phyloP scores from a whole-genome alignment of 2,113 vertebrate genomes.

The Microtus richardsoni region DNA sequence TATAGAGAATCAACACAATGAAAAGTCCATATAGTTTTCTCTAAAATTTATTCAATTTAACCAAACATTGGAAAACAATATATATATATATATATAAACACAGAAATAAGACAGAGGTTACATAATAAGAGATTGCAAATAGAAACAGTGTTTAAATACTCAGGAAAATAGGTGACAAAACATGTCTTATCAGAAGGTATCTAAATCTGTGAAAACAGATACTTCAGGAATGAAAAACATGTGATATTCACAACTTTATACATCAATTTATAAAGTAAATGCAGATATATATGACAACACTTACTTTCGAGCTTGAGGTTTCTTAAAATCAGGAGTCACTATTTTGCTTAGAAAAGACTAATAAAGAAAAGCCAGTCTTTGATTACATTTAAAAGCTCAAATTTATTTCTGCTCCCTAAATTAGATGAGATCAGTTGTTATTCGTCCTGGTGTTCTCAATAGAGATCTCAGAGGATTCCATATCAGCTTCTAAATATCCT shows the following conservation, averaged over 20 bases:
- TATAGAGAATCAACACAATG: background rate
- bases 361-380: background rate
- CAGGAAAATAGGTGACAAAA: constrained; percentile 7
- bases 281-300: background rate
- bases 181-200: background rate
- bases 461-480: background rate
- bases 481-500: background rate
- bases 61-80: background rate
- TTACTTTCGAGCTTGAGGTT: background rate
- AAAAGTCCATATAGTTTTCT: background rate
- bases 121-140: background rate
- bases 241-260: background rate
- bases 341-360: background rate
- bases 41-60: background rate
- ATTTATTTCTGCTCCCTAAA: too few relatives aligned
- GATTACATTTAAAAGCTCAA: background rate
- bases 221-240: background rate
- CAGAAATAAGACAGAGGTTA: background rate
- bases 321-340: background rate
- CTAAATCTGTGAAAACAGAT: background rate
- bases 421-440: background rate
- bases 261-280: background rate
- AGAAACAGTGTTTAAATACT: background rate
- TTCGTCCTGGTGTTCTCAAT: background rate
- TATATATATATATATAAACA: too few relatives aligned